Conservation (phyloP, 2,888 invertebrate genomes). For the Watsonalla binaria region DNA sequence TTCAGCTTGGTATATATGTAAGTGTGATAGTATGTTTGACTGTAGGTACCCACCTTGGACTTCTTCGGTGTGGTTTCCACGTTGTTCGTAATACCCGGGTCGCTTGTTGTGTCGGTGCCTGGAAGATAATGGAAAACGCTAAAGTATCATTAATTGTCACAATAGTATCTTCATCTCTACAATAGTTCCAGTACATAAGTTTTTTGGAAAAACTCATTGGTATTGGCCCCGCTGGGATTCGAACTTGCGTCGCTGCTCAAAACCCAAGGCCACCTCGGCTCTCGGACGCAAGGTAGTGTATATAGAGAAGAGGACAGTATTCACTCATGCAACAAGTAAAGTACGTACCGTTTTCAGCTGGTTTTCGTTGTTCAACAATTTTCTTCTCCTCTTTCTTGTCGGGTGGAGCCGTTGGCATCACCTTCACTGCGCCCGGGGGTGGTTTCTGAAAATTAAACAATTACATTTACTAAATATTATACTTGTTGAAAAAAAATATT, state of each 20-base stretch:
- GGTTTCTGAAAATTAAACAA: slow-evolving; percentile 82
- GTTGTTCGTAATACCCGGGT: slow-evolving; percentile 69
- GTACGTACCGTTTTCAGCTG: slow-evolving; percentile 64
- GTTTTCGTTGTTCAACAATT: slow-evolving; percentile 50
- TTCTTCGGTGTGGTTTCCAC: slow-evolving; percentile 71
- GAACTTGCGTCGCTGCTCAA: too few species aligned
- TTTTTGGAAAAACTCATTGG: too few species aligned
- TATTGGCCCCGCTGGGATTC: too few species aligned
- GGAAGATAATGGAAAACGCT: slow-evolving; percentile 9
- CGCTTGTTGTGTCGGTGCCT: slow-evolving; percentile 75
- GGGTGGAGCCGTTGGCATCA: slow-evolving; percentile 84
- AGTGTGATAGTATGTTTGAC: slow-evolving; percentile 3
- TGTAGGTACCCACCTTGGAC: slow-evolving; percentile 58
- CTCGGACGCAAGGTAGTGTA: too few species aligned
- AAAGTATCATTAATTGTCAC: too few species aligned
- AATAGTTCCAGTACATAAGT: too few species aligned
- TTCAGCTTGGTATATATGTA: slow-evolving; percentile 28
- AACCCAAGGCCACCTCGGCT: too few species aligned
- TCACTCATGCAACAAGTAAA: neutral
- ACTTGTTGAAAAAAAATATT: too few species aligned
- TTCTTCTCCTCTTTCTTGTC: slow-evolving; percentile 75
- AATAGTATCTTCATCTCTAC: too few species aligned
- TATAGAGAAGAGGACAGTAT: too few species aligned
- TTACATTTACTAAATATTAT: too few species aligned
- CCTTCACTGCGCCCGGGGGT: slow-evolving; percentile 87